Evolutionary conservation across 2,113 vertebrate species (phyloP), one percentile per base, ranked within the genome.

Genomic region (Galeopterus variegatus): DNA sequence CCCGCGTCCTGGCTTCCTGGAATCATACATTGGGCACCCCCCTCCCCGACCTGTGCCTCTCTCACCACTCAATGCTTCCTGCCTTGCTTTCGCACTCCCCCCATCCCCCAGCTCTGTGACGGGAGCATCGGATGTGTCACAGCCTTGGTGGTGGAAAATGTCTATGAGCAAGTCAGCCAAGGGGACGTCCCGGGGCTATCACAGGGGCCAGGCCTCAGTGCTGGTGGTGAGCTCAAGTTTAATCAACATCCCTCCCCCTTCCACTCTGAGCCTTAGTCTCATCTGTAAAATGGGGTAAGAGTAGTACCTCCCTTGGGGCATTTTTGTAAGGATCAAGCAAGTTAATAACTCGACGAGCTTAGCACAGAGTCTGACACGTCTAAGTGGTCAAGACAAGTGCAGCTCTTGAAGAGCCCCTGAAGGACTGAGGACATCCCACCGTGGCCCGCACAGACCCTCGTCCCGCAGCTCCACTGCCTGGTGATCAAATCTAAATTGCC

Each of bases 1-100:
- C 56, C 93, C 19, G 62, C 62, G 50, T 88, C 93, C 96, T 69
- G 52, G 67, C 90, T 99, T 99, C 98, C 98, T 97, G 97, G 98
- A 98, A 98, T 95, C 95, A 85, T 75, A 79, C 93, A 64, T 94
- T 45, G 2, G 95, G 97, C 96, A 96, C 97, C 94, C 95, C 95
- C 72, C 96, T 90, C 31, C 77, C 81, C 67, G 4, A 24, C 76
- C 83, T 31, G 14, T 33, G 2, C 31, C 56, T 31, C 87, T 83
- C 87, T 83, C 87, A 41, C 77, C 36, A 62, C 77, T 62, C 83
- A 56, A 54, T 58, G 80, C 87, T 97, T 96, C 97, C 90, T 93
- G 97, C 92, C 69, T 50, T 33, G 69, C 72, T 81, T 93, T 98
- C 87, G 52, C 80, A 92, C 79, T 70, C 92, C 18, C 72, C 58